Evolutionary conservation across 2,888 invertebrate genomes (phyloP).

Genomic region (Sisyra nigra): DNA sequence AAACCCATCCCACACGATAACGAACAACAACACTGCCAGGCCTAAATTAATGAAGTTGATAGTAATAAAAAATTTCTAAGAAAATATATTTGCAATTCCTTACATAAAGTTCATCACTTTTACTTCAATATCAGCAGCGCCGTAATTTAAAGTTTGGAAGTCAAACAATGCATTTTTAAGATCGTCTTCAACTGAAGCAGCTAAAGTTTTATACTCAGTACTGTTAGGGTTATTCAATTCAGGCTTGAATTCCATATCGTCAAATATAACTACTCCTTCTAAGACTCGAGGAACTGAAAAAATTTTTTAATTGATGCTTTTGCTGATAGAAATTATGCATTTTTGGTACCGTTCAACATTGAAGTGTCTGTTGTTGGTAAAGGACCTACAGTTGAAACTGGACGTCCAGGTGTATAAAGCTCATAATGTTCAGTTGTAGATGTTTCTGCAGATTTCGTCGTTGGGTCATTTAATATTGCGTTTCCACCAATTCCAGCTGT

Average conservation of each 20-base stretch:
- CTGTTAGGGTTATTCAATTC: conserved; percentile 43
- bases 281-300: conserved; percentile 47
- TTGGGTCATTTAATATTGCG: neutral
- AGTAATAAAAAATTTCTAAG: neutral
- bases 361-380: conserved; percentile 32
- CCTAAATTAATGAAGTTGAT: conserved; percentile 28
- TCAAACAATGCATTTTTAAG: conserved; percentile 41
- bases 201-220: conserved; percentile 41
- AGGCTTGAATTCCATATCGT: conserved; percentile 44
- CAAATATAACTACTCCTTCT: conserved; percentile 49
- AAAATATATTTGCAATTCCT: conserved; percentile 17
- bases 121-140: conserved; percentile 36
- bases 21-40: conserved; percentile 47
- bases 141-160: conserved; percentile 31
- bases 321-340: conserved; percentile 9
- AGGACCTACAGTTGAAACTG: conserved; percentile 20
- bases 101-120: conserved; percentile 47
- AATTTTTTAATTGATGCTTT: neutral
- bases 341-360: conserved; percentile 38
- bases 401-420: conserved; percentile 22
- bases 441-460: conserved; percentile 7
- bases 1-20: conserved; percentile 48
- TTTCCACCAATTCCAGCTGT: conserved; percentile 27
- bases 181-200: conserved; percentile 38
- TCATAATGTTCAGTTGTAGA: conserved; percentile 13